Percentiles rank a stretch among this genome's conserved stretches.
phyloP scores from a whole-genome alignment of 2,113 vertebrate genomes.

The Ondatra zibethicus region DNA sequence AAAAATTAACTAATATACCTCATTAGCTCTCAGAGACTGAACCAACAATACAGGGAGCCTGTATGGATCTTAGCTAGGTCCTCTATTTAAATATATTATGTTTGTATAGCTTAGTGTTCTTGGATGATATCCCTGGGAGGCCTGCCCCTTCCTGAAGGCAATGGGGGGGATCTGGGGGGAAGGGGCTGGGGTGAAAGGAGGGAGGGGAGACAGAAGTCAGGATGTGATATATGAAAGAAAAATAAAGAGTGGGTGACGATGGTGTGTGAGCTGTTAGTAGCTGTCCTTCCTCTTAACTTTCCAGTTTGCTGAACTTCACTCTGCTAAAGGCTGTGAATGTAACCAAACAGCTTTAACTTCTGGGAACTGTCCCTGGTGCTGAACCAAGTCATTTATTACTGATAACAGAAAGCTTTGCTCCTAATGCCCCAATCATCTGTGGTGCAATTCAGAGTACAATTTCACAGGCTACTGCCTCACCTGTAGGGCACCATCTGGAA shows the following conservation, averaged over 20 bases:
- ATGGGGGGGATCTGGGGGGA: neutral
- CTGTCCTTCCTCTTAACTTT: constrained; percentile 72
- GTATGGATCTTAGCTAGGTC: neutral
- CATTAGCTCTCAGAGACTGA: neutral
- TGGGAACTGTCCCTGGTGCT: constrained; percentile 81
- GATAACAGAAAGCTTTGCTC: constrained; percentile 82
- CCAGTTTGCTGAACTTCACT: constrained; percentile 45
- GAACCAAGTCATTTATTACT: constrained; percentile 88
- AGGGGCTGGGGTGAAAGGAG: neutral
- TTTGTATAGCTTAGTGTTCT: neutral
- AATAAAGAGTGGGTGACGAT: neutral
- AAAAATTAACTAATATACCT: neutral
- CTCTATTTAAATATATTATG: neutral
- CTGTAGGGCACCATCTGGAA: constrained; percentile 90
- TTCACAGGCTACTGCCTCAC: constrained; percentile 96
- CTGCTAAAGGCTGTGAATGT: neutral
- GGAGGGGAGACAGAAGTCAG: neutral
- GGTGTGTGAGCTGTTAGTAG: neutral
- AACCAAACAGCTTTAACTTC: constrained; percentile 64
- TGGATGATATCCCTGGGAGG: neutral
- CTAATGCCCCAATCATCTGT: constrained; percentile 83
- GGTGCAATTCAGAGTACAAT: constrained; percentile 94
- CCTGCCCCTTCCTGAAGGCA: neutral
- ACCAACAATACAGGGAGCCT: neutral
- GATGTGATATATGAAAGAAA: neutral